Conservation (phyloP, 2,113 vertebrate genomes). For the Podocnemis expansa region DNA sequence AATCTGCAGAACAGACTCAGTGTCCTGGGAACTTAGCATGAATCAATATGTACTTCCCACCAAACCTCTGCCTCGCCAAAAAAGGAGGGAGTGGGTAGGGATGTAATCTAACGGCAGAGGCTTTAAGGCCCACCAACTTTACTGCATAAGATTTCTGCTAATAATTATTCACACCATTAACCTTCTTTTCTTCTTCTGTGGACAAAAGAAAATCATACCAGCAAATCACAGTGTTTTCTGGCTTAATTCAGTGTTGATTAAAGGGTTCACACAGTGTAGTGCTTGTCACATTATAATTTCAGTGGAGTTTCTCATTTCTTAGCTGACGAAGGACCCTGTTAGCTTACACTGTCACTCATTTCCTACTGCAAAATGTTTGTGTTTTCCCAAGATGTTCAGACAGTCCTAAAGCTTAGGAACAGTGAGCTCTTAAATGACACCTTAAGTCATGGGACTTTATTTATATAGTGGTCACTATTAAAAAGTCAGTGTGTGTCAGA, state of each 20-base stretch:
- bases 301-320: not conserved
- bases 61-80: not conserved
- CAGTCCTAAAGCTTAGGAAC: not conserved
- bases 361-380: not conserved
- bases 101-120: not conserved
- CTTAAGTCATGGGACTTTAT: not conserved
- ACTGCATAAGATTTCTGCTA: conserved; percentile 15
- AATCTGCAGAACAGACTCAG: conserved; percentile 1
- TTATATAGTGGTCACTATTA: not conserved
- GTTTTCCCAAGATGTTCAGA: not conserved
- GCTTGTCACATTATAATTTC: not conserved
- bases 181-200: not conserved
- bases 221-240: not conserved
- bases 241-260: not conserved
- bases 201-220: not conserved
- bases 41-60: not conserved
- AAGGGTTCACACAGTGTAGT: not conserved
- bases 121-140: rapidly evolving
- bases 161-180: conserved; percentile 33
- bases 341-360: not conserved
- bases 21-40: conserved; percentile 11
- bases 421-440: not conserved
- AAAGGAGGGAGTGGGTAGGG: not conserved
- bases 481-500: rapidly evolving
- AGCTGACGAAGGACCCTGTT: not conserved